Evolutionary conservation across 2,888 invertebrate genomes (phyloP), one percentile per base, ranked within the genome.

Genomic region (Philopedon plagiatum): DNA sequence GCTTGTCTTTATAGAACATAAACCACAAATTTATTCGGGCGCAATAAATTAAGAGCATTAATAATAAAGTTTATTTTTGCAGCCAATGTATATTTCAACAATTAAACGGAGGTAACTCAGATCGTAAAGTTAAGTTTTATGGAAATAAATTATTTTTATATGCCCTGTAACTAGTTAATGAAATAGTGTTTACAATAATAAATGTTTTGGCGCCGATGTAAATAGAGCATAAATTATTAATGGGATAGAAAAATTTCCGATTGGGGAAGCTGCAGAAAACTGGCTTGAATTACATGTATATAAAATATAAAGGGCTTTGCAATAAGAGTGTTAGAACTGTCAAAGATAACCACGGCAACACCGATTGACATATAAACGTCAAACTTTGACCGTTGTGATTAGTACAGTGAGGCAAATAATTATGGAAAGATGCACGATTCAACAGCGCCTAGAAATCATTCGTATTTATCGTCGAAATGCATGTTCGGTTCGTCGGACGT

Each of bases 121-220:
- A 54, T 54, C 29, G 29, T 54, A 54, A 54, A 54, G 15, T 54
- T 29, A 54, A 54, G 29, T 54, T 54, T 51, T 54, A 54, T 54
- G 29, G 18, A 54, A 29, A 54, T 29, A 54, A 54, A 54, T 54
- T 15, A 18, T 8, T 54, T 54, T 54, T 54, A 54, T 29, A 32
- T 29, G n/a, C 51, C 29, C 29, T 15, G 7, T 54, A 51, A 54
- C 51, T 54, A 15, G 29, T 7, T 54, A 54, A 15, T 32, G 29
- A 11, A 54, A 54, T 29, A 51, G 51, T 54, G 29, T 29, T 54
- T 29, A 46, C 29, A 15, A 26, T 29, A 54, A 18, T 23, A 54
- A 54, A 54, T 29, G 18, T 29, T 29, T 54, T 23, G 29, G 29
- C 29, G 51, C 51, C 29, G 15, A 18, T n/a, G 29, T 19, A 13